Conservation (phyloP, 2,113 vertebrate genomes). For the Delphinapterus leucas region DNA sequence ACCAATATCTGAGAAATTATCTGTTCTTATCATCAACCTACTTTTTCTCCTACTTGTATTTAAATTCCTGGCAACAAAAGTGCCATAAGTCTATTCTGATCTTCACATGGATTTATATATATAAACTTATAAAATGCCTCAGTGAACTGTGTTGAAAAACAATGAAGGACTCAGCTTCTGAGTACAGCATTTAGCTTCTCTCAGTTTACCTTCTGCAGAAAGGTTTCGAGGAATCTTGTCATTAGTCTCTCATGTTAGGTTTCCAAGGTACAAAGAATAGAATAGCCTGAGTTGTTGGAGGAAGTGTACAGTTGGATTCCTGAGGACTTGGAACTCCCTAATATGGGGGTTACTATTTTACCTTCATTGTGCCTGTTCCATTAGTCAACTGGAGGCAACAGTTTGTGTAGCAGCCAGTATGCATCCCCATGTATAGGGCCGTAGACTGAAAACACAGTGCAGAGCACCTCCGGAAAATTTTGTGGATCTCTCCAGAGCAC, state of each 20-base stretch:
- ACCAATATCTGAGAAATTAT: not conserved
- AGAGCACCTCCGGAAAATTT: not conserved
- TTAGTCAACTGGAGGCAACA: not conserved
- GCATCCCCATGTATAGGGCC: fast-evolving
- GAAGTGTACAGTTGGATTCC: not conserved
- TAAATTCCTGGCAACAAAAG: not conserved
- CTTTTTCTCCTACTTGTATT: not conserved
- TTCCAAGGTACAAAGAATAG: not conserved
- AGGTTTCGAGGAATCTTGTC: not conserved
- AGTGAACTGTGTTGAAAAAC: not conserved
- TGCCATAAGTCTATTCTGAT: not conserved
- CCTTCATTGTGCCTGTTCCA: not conserved
- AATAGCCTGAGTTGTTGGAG: not conserved
- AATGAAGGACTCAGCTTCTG: not conserved
- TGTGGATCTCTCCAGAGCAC: not conserved
- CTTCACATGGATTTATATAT: not conserved
- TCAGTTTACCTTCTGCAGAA: not conserved
- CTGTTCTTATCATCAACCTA: not conserved
- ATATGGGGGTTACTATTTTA: not conserved
- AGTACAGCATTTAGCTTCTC: not conserved
- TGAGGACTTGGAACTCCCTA: not conserved
- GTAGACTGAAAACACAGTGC: not conserved
- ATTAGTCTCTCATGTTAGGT: not conserved
- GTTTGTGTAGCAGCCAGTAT: not conserved
- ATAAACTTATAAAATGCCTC: not conserved